Percentiles rank a stretch among this genome's conserved stretches.
These are phyloP conservation scores for Carassius carassius DNA, from an alignment of 2,113 vertebrate species.

Conservation along the genomic window DNA sequence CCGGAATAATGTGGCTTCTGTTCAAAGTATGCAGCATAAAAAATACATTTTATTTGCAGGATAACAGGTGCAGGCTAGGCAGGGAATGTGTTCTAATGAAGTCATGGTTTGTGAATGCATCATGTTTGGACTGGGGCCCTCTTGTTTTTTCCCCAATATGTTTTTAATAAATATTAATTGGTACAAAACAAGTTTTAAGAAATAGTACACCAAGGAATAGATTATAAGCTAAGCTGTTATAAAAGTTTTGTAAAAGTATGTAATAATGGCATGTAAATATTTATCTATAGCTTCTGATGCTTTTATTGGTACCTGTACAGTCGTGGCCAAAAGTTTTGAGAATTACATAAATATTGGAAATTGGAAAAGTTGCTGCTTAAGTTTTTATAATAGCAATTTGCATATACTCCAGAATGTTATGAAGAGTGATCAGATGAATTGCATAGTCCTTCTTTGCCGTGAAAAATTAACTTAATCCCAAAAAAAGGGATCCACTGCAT, in stretches of 20 bases:
- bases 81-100: conserved; percentile 69
- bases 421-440: too few relatives aligned
- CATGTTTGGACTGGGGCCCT: conserved; percentile 46
- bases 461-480: too few relatives aligned
- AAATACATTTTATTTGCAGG: conserved; percentile 78
- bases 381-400: too few relatives aligned
- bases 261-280: not conserved
- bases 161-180: not conserved
- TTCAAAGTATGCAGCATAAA: conserved; percentile 83
- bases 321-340: too few relatives aligned
- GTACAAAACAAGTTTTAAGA: not conserved
- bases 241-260: not conserved
- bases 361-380: too few relatives aligned
- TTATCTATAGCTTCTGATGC: too few relatives aligned
- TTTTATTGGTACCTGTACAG: too few relatives aligned
- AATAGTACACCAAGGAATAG: not conserved
- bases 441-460: too few relatives aligned
- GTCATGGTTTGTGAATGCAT: conserved; percentile 73
- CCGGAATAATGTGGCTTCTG: conserved; percentile 84
- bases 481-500: too few relatives aligned
- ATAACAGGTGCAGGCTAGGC: conserved; percentile 80
- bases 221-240: not conserved
- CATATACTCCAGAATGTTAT: too few relatives aligned
- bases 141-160: not conserved
- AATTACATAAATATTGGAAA: too few relatives aligned